Evolutionary conservation across 2,797 vertebrate genomes (phyloP).

Genomic region (Amniataba percoides): DNA sequence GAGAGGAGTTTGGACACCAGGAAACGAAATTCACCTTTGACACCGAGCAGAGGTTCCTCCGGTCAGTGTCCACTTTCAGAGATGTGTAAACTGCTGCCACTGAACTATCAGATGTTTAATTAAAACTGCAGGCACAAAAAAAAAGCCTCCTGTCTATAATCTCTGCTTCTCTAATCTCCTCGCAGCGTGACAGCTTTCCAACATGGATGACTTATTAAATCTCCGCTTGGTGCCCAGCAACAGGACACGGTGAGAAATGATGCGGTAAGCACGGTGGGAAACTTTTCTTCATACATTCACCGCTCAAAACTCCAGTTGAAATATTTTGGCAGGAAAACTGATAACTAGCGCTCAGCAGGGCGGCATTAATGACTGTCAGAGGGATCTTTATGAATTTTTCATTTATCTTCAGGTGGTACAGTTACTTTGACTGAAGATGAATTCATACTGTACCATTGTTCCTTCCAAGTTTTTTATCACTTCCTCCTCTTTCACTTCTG

Average conservation of each 20-base stretch:
- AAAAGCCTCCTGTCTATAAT: constrained; percentile 52
- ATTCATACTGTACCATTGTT: background rate
- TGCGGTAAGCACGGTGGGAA: constrained; percentile 63
- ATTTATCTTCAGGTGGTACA: background rate
- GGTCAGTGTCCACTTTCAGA: constrained; percentile 14
- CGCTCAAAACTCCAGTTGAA: constrained; percentile 4
- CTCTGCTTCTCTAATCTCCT: constrained; percentile 70
- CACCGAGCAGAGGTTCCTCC: background rate
- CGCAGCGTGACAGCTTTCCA: constrained; percentile 70
- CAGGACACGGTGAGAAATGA: constrained; percentile 49
- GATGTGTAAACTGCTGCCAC: constrained; percentile 46
- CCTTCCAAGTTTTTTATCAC: background rate
- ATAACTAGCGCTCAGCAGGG: background rate
- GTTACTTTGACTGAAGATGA: background rate
- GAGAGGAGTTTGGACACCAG: background rate
- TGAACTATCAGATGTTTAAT: constrained; percentile 70
- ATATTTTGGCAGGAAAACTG: constrained; percentile 16
- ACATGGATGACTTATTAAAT: constrained; percentile 74
- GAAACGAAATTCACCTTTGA: constrained; percentile 37
- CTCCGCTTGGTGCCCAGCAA: constrained; percentile 63
- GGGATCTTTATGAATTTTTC: background rate
- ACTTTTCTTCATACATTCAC: constrained; percentile 4
- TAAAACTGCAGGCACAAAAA: constrained; percentile 54
- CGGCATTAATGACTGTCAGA: background rate
- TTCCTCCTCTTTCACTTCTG: background rate